Conservation (phyloP, 53 echinoderm and acorn worm species). For the Luidia sarsii region DNA sequence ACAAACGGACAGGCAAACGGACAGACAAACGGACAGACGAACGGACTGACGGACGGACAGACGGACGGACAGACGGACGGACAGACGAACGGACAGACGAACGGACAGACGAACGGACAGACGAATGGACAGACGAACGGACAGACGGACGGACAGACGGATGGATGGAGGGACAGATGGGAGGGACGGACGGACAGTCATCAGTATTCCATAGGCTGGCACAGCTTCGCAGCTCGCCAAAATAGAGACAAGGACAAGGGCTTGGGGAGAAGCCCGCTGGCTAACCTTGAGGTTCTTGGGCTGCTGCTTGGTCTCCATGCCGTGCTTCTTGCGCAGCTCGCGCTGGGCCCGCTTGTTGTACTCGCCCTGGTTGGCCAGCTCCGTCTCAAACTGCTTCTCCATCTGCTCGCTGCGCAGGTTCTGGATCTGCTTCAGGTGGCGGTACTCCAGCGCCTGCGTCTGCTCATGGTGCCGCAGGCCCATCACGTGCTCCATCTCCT, state of each 20-base stretch:
- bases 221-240: not conserved
- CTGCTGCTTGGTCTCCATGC: constrained; percentile 90
- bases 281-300: constrained; percentile 93
- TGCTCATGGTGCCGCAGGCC: constrained; percentile 91
- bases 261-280: not conserved
- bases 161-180: too few species aligned
- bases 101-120: too few species aligned
- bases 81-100: too few species aligned
- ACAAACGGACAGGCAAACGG: too few species aligned
- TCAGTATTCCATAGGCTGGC: too few species aligned
- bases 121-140: too few species aligned
- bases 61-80: too few species aligned
- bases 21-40: too few species aligned
- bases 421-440: constrained; percentile 88
- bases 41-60: too few species aligned
- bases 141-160: too few species aligned
- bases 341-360: constrained; percentile 89
- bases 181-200: too few species aligned
- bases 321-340: constrained; percentile 89
- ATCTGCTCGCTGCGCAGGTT: constrained; percentile 85
- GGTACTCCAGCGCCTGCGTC: constrained; percentile 79
- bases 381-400: constrained; percentile 93
- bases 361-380: constrained; percentile 95
- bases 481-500: constrained; percentile 97
- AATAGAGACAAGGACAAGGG: not conserved